Conservation (phyloP, 2,113 vertebrate species). For the Willisornis vidua region DNA sequence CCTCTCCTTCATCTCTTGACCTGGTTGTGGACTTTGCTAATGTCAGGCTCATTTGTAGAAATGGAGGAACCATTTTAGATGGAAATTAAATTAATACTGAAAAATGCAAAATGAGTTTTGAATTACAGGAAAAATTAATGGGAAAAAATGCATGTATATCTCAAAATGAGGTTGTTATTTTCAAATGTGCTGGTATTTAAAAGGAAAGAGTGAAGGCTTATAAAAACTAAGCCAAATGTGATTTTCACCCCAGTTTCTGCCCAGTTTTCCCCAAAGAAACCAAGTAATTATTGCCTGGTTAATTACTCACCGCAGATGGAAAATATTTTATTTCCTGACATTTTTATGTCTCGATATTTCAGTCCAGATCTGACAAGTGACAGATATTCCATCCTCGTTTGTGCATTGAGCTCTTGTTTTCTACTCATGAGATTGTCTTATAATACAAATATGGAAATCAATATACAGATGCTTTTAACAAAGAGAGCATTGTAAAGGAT, state of each 20-base stretch:
- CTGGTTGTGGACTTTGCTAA: neutral
- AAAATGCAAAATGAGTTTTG: neutral
- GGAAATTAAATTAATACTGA: conserved; percentile 2
- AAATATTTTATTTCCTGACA: conserved; percentile 16
- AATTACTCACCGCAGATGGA: neutral
- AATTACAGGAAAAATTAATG: neutral
- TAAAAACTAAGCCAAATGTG: neutral
- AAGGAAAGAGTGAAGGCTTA: neutral
- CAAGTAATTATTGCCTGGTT: neutral
- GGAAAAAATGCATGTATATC: neutral
- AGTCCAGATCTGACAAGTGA: conserved; percentile 12
- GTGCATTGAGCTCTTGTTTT: neutral
- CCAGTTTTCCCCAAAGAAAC: neutral
- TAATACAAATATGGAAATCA: conserved; percentile 60
- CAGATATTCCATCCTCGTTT: conserved; percentile 20
- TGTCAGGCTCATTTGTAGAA: neutral
- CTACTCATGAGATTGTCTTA: conserved; percentile 23
- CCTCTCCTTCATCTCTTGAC: conserved; percentile 2
- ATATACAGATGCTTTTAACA: conserved; percentile 52
- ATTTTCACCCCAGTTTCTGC: neutral
- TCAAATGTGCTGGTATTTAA: neutral
- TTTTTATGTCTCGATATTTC: conserved; percentile 7
- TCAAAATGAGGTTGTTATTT: neutral
- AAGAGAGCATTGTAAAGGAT: conserved; percentile 20
- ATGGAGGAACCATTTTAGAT: neutral